These are phyloP conservation scores for Hippoglossus hippoglossus DNA, from an alignment of 2,797 vertebrate species.

Conservation along the genomic window DNA sequence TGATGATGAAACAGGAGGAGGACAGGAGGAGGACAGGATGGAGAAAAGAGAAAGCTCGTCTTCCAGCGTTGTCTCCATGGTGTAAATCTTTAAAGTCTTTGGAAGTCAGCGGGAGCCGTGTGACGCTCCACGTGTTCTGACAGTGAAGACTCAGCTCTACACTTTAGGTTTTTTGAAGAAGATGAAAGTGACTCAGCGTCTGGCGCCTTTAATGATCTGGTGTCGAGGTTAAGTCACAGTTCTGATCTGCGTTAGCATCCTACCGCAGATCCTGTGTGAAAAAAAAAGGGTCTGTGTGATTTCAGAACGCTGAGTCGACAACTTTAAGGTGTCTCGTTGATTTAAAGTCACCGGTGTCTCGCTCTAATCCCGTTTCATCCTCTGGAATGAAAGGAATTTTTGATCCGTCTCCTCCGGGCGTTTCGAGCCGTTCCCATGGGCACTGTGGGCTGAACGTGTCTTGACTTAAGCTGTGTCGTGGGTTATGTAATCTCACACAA, in stretches of 20 bases:
- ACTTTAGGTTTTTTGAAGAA: neutral
- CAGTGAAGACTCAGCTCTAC: neutral
- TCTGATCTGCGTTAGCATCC: neutral
- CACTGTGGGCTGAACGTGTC: conserved; percentile 12
- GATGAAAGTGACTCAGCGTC: neutral
- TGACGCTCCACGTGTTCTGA: neutral
- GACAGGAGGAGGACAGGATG: neutral
- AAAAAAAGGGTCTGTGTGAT: neutral
- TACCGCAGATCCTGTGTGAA: neutral
- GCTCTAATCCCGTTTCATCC: neutral
- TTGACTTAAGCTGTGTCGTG: neutral
- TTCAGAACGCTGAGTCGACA: neutral
- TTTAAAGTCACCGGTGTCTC: neutral
- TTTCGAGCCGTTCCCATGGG: neutral
- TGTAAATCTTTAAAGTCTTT: too few relatives aligned
- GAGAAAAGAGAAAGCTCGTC: neutral
- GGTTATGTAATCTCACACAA: conserved; percentile 33
- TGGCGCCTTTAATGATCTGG: neutral
- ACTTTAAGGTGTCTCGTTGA: neutral
- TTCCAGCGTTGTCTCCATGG: neutral
- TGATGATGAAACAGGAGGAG: conserved; percentile 6
- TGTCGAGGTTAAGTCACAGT: neutral
- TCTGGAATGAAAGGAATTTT: neutral
- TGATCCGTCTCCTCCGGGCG: neutral
- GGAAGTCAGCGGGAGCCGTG: neutral